phyloP scores from a whole-genome alignment of 2,797 vertebrate species.

The Urocyon cinereoargenteus region DNA sequence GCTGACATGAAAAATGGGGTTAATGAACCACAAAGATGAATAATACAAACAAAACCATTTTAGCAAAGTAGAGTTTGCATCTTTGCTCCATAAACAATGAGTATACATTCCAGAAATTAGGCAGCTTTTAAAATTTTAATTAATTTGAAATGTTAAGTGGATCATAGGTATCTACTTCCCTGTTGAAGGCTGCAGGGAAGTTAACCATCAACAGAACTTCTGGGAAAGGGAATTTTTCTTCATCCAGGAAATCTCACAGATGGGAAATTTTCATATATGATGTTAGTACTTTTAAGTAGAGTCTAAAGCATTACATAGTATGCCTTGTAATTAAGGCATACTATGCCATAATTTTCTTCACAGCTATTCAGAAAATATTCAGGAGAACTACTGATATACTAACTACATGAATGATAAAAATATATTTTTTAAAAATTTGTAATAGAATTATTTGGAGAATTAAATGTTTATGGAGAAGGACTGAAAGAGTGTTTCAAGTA shows the following conservation, averaged over 20 bases:
- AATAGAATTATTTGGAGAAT: constrained; percentile 17
- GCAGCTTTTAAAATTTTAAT: constrained; percentile 59
- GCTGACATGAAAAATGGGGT: constrained; percentile 30
- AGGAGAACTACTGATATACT: not conserved
- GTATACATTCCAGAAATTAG: constrained; percentile 43
- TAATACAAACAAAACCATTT: constrained; percentile 51
- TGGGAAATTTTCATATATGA: not conserved
- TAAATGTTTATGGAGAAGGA: not conserved
- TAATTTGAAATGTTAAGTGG: constrained; percentile 66
- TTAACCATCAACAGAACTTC: constrained; percentile 35
- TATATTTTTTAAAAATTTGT: not conserved
- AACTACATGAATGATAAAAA: not conserved
- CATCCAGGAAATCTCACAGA: not conserved
- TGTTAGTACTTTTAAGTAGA: not conserved
- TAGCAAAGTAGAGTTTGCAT: constrained; percentile 9
- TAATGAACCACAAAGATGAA: constrained; percentile 46
- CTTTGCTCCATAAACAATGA: constrained; percentile 54
- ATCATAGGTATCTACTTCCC: constrained; percentile 21
- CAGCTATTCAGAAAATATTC: constrained; percentile 25
- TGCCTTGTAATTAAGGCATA: not conserved
- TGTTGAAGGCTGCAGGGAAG: not conserved
- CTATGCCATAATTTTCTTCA: constrained; percentile 1
- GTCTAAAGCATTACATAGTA: not conserved
- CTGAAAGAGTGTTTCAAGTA: not conserved
- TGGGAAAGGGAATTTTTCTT: constrained; percentile 26